Evolutionary conservation across 37 sponge, comb jelly and placozoan genomes (phyloP).

Genomic region (Halisarca cf. caerulea): DNA sequence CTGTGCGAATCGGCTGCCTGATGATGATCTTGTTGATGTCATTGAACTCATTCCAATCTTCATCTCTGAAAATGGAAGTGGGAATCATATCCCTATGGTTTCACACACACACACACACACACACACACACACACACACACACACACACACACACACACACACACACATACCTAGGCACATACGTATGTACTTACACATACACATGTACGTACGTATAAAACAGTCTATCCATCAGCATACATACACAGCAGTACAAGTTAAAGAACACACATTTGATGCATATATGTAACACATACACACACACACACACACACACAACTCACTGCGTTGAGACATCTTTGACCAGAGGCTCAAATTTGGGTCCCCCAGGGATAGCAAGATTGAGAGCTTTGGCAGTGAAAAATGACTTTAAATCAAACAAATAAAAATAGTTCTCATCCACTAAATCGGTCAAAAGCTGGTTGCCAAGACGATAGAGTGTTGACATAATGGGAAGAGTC

Average conservation of each 20-base stretch:
- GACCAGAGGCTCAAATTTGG: conserved; percentile 98
- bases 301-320: not conserved
- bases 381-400: conserved; percentile 99
- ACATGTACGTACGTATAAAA: not conserved
- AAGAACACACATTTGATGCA: no score
- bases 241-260: not conserved
- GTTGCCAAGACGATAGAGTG: conserved; percentile 98
- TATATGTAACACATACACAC: not conserved
- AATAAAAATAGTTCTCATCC: conserved; percentile 96
- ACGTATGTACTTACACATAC: not conserved
- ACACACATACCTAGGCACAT: no score
- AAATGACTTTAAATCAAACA: conserved; percentile 99
- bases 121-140: no score
- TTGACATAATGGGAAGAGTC: conserved; percentile 88
- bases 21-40: conserved; percentile 99
- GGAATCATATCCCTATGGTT: no score
- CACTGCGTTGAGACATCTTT: conserved; percentile 56
- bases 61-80: conserved; percentile 65
- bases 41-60: conserved; percentile 99
- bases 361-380: conserved; percentile 98
- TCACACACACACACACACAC: no score
- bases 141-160: no score
- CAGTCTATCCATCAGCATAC: not conserved
- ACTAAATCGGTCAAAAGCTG: conserved; percentile 97
- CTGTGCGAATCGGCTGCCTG: conserved; percentile 94